These are phyloP conservation scores for Drosophila jambulina DNA, from an alignment of 1,140 invertebrate genomes.

Conservation along the genomic window DNA sequence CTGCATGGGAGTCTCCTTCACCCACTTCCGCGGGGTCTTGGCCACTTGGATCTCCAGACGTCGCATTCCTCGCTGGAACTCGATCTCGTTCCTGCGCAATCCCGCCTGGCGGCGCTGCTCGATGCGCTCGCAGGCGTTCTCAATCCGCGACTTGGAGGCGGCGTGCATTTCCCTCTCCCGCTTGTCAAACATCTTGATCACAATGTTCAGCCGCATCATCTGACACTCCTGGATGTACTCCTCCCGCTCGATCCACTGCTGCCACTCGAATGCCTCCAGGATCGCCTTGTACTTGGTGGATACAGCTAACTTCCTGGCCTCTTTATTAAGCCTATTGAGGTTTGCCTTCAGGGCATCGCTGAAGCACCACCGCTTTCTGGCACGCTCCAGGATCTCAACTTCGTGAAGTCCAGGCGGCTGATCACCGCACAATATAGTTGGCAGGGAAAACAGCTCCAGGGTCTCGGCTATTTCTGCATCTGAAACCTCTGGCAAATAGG, in stretches of 20 bases:
- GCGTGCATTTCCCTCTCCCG: conserved; percentile 79
- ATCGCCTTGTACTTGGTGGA: conserved; percentile 44
- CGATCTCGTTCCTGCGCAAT: conserved; percentile 78
- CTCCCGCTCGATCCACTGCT: conserved; percentile 79
- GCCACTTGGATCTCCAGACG: conserved; percentile 47
- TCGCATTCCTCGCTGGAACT: conserved; percentile 80
- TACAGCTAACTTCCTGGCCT: conserved; percentile 35
- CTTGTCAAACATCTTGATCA: conserved; percentile 85
- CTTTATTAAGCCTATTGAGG: conserved; percentile 37
- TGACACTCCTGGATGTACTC: conserved; percentile 87
- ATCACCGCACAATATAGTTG: conserved; percentile 55
- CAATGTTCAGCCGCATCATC: conserved; percentile 86
- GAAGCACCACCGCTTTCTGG: conserved; percentile 78
- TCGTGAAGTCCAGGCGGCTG: conserved; percentile 73
- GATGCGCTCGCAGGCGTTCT: conserved; percentile 76
- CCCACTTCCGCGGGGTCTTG: conserved; percentile 55
- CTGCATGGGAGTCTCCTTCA: conserved; percentile 85
- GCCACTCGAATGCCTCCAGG: conserved; percentile 84
- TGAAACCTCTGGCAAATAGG: conserved; percentile 87
- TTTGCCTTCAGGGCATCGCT: conserved; percentile 64
- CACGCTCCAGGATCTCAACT: conserved; percentile 74
- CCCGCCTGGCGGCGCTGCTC: conserved; percentile 83
- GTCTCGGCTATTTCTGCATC: conserved; percentile 54
- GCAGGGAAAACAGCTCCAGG: conserved; percentile 69
- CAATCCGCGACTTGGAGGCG: conserved; percentile 84